phyloP scores from a whole-genome alignment of 2,888 invertebrate genomes.

The Choreutis nemorana region DNA sequence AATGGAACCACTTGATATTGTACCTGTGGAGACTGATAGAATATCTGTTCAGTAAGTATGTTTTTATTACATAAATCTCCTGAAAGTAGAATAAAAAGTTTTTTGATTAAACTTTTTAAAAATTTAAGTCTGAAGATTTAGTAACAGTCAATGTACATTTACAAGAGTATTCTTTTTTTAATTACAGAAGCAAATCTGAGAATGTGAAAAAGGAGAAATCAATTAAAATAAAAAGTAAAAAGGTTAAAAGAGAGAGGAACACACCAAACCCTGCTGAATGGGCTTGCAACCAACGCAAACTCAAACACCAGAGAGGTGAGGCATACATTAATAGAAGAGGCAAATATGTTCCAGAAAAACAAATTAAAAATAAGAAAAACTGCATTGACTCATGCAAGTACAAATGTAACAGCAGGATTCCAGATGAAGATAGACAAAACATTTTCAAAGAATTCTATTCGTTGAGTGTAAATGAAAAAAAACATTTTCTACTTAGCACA shows the following conservation, averaged over 20 bases:
- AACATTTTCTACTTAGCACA: slow-evolving; percentile 47
- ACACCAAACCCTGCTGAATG: slow-evolving; percentile 41
- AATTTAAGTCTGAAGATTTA: too few species aligned
- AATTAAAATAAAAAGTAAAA: slow-evolving; percentile 3
- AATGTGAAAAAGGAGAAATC: slow-evolving; percentile 12
- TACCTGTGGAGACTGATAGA: too few species aligned
- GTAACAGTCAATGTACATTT: too few species aligned
- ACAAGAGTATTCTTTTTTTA: too few species aligned
- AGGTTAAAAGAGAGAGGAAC: slow-evolving; percentile 27
- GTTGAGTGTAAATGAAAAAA: slow-evolving; percentile 46
- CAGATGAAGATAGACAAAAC: slow-evolving; percentile 38
- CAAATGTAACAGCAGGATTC: slow-evolving; percentile 47
- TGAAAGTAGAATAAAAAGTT: too few species aligned
- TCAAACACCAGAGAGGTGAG: slow-evolving; percentile 50
- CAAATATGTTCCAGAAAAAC: slow-evolving; percentile 43
- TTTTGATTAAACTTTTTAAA: too few species aligned
- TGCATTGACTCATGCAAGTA: slow-evolving; percentile 45
- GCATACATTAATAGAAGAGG: slow-evolving; percentile 49
- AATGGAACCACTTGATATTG: too few species aligned
- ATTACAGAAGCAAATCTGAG: slow-evolving; percentile 28
- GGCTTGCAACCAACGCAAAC: slow-evolving; percentile 49
- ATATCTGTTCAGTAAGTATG: too few species aligned
- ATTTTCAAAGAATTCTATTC: slow-evolving; percentile 55
- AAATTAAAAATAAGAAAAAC: slow-evolving; percentile 42
- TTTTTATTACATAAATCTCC: too few species aligned